Base-by-base conservation (phyloP, 2,797 vertebrate genomes). In the Lacerta bilineata region DNA sequence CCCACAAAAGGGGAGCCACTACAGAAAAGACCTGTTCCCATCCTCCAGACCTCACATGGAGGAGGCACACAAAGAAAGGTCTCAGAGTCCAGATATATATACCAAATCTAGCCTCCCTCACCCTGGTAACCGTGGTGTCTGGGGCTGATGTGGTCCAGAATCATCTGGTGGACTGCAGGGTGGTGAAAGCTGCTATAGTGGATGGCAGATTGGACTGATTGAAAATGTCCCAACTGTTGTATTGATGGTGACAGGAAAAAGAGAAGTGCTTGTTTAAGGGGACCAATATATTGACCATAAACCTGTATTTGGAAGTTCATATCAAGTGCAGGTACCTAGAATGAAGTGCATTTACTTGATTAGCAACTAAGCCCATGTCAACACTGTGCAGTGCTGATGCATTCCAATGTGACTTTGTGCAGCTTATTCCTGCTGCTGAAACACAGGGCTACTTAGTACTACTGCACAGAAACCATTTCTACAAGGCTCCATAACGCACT, bases 331-430 rank as follows among this genome's bases (percentile, higher is more conserved):
- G n/a, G 7, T 64, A 36, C 29, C 43, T 83, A 66, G 39, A 80
- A 85, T 59, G 71, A 84, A 80, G 39, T 61, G 78, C 25, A 79
- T 83, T 72, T 61, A 59, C 68, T 88, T 88, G 75, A 29, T 59
- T 27, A 80, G 39, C 77, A 27, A 9, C 29, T 61, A 80, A 46
- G 36, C 23, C 25, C 64, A 25, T 20, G 11, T 84, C 68, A 72
- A 79, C 50, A 61, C n/a, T 10, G 9, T 83, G 39, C 6, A 55
- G 6, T 71, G n/a, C 64, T 59, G 27, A 69, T 23, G 7, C 36
- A 43, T 71, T 59, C n/a, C 36, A 88, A 43, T 71, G 64, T 17
- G 29, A 29, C 9, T 69, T 79, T 88, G 36, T 20, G 2, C 61
- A 36, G 64, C 17, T 29, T 18, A 46, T 25, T 29, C 50, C 11